Percentiles rank a stretch among this genome's conserved stretches.
phyloP scores from a whole-genome alignment of 92 coral and sea anemone genomes.

The Desmophyllum pertusum region DNA sequence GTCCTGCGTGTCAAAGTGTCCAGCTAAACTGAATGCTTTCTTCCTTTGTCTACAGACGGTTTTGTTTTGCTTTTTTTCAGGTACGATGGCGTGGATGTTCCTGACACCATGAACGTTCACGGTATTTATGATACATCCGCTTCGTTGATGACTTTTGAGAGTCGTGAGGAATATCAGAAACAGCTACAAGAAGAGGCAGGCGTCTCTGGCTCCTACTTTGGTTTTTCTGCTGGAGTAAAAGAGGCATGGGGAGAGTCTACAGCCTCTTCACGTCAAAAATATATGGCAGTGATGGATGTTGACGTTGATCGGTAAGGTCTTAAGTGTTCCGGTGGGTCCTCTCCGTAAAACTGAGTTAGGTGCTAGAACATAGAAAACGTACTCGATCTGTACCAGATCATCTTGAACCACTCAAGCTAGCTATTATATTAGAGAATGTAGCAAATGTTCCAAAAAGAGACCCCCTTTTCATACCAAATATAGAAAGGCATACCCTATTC shows the following conservation, averaged over 20 bases:
- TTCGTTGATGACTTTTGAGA: neutral
- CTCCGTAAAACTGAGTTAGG: neutral
- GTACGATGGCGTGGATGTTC: constrained; percentile 35
- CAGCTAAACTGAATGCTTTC: too few relatives aligned
- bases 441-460: too few relatives aligned
- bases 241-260: constrained; percentile 44
- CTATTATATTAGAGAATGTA: too few relatives aligned
- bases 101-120: constrained; percentile 54
- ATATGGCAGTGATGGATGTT: constrained; percentile 38
- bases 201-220: constrained; percentile 37
- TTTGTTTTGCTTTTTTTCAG: constrained; percentile 1
- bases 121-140: constrained; percentile 36
- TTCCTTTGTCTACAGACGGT: neutral
- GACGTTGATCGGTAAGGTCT: constrained; percentile 22
- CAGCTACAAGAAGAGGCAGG: constrained; percentile 40
- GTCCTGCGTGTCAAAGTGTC: too few relatives aligned
- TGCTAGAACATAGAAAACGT: too few relatives aligned
- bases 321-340: neutral
- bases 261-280: constrained; percentile 14
- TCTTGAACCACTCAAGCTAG: too few relatives aligned
- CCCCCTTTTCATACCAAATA: too few relatives aligned
- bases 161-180: constrained; percentile 33
- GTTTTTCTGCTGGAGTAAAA: constrained; percentile 35
- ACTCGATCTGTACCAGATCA: too few relatives aligned
- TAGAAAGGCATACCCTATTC: too few relatives aligned